Evolutionary conservation across 2,888 invertebrate species (phyloP), one percentile per base, ranked within the genome.

Genomic region (Syrphus vitripennis): DNA sequence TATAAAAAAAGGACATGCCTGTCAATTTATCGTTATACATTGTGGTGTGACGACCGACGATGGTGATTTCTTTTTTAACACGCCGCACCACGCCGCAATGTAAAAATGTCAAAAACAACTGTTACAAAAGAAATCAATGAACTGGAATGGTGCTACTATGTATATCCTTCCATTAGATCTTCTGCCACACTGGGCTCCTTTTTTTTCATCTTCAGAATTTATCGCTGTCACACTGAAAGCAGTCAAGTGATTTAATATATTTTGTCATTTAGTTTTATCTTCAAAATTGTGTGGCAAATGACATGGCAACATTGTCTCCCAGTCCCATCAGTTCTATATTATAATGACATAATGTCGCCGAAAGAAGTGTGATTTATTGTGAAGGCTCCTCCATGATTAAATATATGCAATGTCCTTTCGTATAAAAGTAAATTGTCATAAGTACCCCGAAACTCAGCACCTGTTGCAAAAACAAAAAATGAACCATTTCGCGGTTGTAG

Each of bases 21-120:
- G 86, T 82, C 86, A 82, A 77, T 86, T 77, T 86, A 86, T 78
- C 78, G 57, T 74, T 74, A 86, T 57, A 86, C 74, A 63, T 65
- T 69, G 76, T 24, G 40, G 77, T 40, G 34, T 9, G 14, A 14
- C 14, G 40, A 4, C 4, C 12, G 37, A 24, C 12, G 65, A 48
- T 29, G 57, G 80, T 72, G 82, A 74, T 77, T 67, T 74, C 61
- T 72, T 81, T 82, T 86, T 78, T 59, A 59, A 37, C 59, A 37
- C 59, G 37, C 57, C 34, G 16, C 31, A 59, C 19, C 57, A 55
- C 74, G 50, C 57, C 16, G 34, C 65, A 72, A 61, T 72, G 53
- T 91, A 91, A 92, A 92, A 92, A 92, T 91, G 92, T 92, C 92
- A 92, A 90, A 90, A 92, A 91, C 92, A 92, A 92, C 92, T 92